Base-by-base conservation (phyloP, 2,113 vertebrate genomes). In the Antechinus stuartii region DNA sequence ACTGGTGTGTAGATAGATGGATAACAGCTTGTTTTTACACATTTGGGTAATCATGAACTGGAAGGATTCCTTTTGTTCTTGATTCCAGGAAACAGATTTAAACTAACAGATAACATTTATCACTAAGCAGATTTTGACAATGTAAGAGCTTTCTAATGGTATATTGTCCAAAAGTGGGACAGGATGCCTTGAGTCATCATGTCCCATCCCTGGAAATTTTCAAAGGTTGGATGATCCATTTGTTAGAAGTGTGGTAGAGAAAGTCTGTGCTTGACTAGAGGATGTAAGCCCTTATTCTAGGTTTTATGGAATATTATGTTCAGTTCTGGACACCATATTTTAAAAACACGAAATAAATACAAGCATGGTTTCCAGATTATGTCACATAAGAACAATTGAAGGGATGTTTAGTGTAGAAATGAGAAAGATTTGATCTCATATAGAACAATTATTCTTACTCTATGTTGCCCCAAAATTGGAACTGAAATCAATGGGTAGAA, bases 401-500 rank as follows among this genome's bases (percentile, higher is more conserved):
- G 35, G 61, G 12, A 12, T 55, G 61, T 14, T 68, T 68, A 68
- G 61, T 68, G 11, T 68, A 11, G 30, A 68, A 68, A 68, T 68
- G 61, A 68, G 25, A 55, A 55, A 55, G 10, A 12, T 61, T 61
- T 57, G 56, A 57, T 57, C 27, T 61, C 27, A 61, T 3, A 27
- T 27, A 30, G 27, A 61, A 61, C 57, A n/a, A 19, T 76, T 55
- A 55, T 55, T 61, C 92, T 95, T 93, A 46, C 91, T 96, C 52
- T 93, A 1, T 57, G 25, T 89, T 27, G 49, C 10, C 84, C 26
- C 35, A 92, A 89, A 97, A 27, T 50, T 46, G 68, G 90, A 46
- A 26, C 25, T 93, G 91, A 95, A n/a, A 90, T 46, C 30, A 90
- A 11, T 76, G 50, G 30, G 30, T 76, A 89, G 92, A 97, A 96